Conservation (phyloP, 2,113 vertebrate species). For the Paratilapia polleni region DNA sequence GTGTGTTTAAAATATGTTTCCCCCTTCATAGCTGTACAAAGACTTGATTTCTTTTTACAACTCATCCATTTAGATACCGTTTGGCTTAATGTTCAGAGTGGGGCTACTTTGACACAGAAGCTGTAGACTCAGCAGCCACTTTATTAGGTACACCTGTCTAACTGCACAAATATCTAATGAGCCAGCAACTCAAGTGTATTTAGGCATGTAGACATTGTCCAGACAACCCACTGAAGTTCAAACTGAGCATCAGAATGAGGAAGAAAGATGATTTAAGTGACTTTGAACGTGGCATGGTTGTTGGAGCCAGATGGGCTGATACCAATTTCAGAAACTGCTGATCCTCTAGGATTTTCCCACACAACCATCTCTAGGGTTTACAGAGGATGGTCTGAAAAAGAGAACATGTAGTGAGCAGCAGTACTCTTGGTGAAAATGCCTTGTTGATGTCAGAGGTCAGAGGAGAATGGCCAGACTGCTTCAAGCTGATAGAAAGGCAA, state of each 20-base stretch:
- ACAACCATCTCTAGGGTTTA: background rate
- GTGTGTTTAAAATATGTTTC: no score
- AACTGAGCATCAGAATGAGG: background rate
- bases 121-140: background rate
- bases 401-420: background rate
- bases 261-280: background rate
- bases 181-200: background rate
- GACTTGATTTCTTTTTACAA: no score
- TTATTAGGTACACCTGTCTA: background rate
- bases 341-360: background rate
- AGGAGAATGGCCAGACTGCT: no score
- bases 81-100: background rate
- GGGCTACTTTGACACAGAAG: background rate
- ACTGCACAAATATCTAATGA: background rate
- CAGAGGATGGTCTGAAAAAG: background rate
- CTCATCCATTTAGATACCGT: no score
- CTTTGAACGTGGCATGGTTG: background rate
- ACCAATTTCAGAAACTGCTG: background rate
- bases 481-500: no score
- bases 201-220: background rate
- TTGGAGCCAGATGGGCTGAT: background rate
- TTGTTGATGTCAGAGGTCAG: background rate
- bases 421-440: accelerated
- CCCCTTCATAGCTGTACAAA: no score
- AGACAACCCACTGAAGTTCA: background rate